Percentiles rank a stretch among this genome's conserved stretches.
These are phyloP conservation scores for Eulithis testata DNA, from an alignment of 2,888 invertebrate species.

Conservation along the genomic window DNA sequence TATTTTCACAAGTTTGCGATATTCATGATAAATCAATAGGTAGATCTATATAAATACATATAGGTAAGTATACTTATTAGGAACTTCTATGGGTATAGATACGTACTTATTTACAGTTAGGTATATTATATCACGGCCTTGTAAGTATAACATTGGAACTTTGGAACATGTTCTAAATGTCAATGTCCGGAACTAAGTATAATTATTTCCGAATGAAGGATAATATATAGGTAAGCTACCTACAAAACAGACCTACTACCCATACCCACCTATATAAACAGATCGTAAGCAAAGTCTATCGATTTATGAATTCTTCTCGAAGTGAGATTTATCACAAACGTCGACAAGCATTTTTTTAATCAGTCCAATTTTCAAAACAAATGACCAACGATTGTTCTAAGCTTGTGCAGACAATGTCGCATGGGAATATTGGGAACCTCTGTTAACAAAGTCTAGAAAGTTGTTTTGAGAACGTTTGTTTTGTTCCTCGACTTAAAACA, in stretches of 20 bases:
- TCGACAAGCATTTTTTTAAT: constrained; percentile 34
- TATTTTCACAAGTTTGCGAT: too few relatives aligned
- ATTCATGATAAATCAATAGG: too few relatives aligned
- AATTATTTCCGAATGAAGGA: constrained; percentile 8
- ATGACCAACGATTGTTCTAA: constrained; percentile 31
- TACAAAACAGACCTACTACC: background rate
- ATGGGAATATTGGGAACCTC: background rate
- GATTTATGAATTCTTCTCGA: background rate
- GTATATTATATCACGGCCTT: background rate
- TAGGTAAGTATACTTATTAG: too few relatives aligned
- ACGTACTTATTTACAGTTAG: too few relatives aligned
- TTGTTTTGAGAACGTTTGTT: constrained; percentile 48
- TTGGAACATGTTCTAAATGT: constrained; percentile 14
- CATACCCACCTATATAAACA: too few relatives aligned
- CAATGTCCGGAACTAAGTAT: constrained; percentile 13
- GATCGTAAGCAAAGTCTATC: background rate
- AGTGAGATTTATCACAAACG: constrained; percentile 11
- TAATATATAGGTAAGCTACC: background rate
- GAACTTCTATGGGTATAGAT: too few relatives aligned
- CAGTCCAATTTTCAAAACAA: constrained; percentile 39
- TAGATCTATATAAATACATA: too few relatives aligned
- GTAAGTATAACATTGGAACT: constrained; percentile 3
- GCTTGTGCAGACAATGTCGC: constrained; percentile 21
- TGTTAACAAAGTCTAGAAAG: constrained; percentile 56
- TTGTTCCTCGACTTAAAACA: constrained; percentile 19